phyloP scores from a whole-genome alignment of 2,113 vertebrate species.

The Muntiacus reevesi region DNA sequence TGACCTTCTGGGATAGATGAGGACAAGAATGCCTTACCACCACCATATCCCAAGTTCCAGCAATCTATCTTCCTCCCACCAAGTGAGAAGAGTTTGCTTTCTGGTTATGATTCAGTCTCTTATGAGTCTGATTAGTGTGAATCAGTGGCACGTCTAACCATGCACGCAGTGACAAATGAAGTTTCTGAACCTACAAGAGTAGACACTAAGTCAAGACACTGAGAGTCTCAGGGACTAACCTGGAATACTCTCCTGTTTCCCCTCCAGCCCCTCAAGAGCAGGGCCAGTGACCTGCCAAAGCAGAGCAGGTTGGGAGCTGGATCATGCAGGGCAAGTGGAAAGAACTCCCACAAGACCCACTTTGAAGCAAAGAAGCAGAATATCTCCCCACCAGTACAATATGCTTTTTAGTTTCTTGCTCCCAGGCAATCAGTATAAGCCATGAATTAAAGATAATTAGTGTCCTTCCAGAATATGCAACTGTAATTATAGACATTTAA shows the following conservation, averaged over 20 bases:
- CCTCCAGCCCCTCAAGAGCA: background rate
- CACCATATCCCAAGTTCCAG: background rate
- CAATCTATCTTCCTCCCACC: background rate
- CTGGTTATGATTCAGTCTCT: background rate
- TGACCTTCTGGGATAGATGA: background rate
- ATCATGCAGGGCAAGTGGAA: background rate
- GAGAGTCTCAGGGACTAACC: background rate
- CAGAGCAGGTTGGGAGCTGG: background rate
- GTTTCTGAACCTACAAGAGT: background rate
- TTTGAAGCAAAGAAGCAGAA: background rate
- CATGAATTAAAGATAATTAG: conserved; percentile 66
- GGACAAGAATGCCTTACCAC: background rate
- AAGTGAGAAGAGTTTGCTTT: background rate
- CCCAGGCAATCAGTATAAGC: conserved; percentile 35
- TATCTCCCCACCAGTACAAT: background rate
- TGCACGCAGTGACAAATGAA: background rate
- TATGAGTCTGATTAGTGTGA: background rate
- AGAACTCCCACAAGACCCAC: background rate
- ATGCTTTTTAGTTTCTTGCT: conserved; percentile 34
- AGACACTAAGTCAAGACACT: background rate
- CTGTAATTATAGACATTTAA: conserved; percentile 54
- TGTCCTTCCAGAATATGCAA: conserved; percentile 51
- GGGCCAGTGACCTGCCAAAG: background rate
- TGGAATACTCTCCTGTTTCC: background rate
- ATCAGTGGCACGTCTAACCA: background rate